Conservation (phyloP, 2,797 vertebrate species). For the Manis pentadactyla region DNA sequence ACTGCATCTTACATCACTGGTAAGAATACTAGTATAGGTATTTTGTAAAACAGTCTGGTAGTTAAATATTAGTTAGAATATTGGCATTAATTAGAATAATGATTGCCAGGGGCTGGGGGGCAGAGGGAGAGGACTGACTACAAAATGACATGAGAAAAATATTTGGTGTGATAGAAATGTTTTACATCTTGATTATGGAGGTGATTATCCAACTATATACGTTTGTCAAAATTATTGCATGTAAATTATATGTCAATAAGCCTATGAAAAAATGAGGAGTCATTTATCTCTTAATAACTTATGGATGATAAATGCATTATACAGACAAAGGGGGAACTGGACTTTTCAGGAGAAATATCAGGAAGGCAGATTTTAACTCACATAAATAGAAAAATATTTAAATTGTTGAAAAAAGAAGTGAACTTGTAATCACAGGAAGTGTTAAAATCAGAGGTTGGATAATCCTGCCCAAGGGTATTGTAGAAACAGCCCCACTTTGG, state of each 20-base stretch:
- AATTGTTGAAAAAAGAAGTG: not conserved
- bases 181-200: not conserved
- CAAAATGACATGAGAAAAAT: not conserved
- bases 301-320: not conserved
- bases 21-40: not conserved
- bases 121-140: not conserved
- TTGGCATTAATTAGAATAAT: slow-evolving; percentile 9
- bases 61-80: not conserved
- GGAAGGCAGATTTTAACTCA: slow-evolving; percentile 38
- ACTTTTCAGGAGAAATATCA: not conserved
- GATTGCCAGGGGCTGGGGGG: not conserved
- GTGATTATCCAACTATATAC: not conserved
- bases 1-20: not conserved
- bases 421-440: slow-evolving; percentile 35
- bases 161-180: not conserved
- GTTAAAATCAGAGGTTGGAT: not conserved
- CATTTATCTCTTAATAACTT: slow-evolving; percentile 7
- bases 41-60: not conserved
- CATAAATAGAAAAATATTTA: not conserved
- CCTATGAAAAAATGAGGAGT: slow-evolving; percentile 7
- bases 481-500: not conserved
- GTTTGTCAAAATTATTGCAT: not conserved
- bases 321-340: not conserved
- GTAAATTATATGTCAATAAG: not conserved
- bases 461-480: not conserved